phyloP scores from a whole-genome alignment of 2,888 invertebrate genomes.

The Thecophora atra region DNA sequence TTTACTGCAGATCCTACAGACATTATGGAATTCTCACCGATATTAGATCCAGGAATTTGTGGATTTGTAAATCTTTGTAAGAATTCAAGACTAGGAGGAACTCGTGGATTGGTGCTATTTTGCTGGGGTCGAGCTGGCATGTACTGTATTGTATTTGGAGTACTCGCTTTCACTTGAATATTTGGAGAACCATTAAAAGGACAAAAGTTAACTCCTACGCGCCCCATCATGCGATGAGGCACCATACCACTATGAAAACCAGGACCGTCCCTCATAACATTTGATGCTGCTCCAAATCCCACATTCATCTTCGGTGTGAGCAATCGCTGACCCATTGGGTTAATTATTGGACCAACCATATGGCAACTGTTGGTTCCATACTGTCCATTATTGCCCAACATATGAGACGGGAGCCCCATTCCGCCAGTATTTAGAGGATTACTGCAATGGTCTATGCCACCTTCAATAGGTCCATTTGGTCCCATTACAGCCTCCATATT shows the following conservation, averaged over 20 bases:
- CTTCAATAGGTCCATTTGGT: slow-evolving; percentile 57
- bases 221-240: slow-evolving; percentile 71
- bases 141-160: slow-evolving; percentile 98
- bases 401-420: slow-evolving; percentile 41
- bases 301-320: slow-evolving; percentile 75
- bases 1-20: slow-evolving; percentile 36
- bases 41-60: slow-evolving; percentile 64
- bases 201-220: slow-evolving; percentile 71
- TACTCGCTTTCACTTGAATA: slow-evolving; percentile 94
- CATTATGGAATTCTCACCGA: slow-evolving; percentile 41
- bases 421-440: slow-evolving; percentile 45
- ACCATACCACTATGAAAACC: slow-evolving; percentile 61
- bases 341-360: slow-evolving; percentile 65
- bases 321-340: slow-evolving; percentile 66
- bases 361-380: slow-evolving; percentile 53
- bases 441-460: slow-evolving; percentile 59
- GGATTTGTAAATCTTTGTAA: slow-evolving; percentile 89
- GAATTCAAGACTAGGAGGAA: slow-evolving; percentile 89
- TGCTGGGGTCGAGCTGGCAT: slow-evolving; percentile 93
- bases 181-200: slow-evolving; percentile 73
- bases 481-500: slow-evolving; percentile 55
- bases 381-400: slow-evolving; percentile 45
- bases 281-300: slow-evolving; percentile 57
- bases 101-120: slow-evolving; percentile 67
- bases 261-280: slow-evolving; percentile 61